Evolutionary conservation across 2,113 vertebrate genomes (phyloP).

Genomic region (Potamarius usumacintae): DNA sequence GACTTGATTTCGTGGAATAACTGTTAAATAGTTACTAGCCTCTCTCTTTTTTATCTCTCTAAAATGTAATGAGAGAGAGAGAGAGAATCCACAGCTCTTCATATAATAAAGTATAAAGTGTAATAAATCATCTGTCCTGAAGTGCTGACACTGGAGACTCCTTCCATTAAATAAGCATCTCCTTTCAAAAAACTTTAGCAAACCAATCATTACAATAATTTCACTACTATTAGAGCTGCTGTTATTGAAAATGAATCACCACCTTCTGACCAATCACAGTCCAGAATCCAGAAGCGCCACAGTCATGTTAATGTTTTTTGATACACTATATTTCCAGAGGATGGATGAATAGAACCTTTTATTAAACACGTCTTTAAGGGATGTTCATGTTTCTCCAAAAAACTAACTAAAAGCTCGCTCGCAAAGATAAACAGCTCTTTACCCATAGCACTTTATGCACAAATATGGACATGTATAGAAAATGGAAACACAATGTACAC

Average conservation of each 20-base stretch:
- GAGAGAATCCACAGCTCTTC: no score
- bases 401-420: background rate
- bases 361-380: background rate
- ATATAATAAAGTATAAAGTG: no score
- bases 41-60: background rate
- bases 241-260: background rate
- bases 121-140: background rate
- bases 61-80: no score
- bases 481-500: background rate
- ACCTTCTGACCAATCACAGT: background rate
- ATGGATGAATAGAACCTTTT: background rate
- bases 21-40: background rate
- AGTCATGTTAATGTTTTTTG: background rate
- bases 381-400: background rate
- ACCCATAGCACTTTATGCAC: background rate
- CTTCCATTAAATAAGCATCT: background rate
- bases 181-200: background rate
- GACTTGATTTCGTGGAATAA: no score
- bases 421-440: background rate
- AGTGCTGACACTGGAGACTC: background rate
- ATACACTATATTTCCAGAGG: background rate
- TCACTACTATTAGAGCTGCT: background rate
- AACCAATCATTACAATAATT: background rate
- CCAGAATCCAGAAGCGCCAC: background rate
- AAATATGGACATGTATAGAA: conserved; percentile 11